Percentiles rank a stretch among this genome's conserved stretches.
Evolutionary conservation across 2,888 invertebrate genomes (phyloP).

Genomic region (Pachycephus smyrnensis): DNA sequence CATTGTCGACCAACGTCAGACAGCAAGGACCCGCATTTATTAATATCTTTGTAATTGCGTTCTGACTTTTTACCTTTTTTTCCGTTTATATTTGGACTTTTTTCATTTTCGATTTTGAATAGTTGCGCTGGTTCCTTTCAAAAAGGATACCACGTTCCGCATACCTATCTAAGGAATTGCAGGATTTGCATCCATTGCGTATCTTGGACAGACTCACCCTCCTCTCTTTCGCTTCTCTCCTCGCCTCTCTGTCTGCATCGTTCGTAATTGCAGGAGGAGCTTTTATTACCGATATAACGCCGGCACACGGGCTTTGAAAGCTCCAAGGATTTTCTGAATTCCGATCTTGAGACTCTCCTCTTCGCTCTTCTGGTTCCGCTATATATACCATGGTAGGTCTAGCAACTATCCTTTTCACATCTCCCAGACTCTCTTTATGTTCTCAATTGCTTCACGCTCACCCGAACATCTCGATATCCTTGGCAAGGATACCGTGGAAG

Average conservation of each 20-base stretch:
- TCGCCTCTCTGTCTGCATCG: not conserved
- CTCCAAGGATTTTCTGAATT: not conserved
- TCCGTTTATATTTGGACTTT: not conserved
- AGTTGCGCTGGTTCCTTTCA: not conserved
- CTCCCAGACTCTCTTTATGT: not conserved
- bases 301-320: not conserved
- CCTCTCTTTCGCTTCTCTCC: not conserved
- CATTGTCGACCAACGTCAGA: not conserved
- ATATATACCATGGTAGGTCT: not conserved
- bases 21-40: not conserved
- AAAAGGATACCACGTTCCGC: not conserved
- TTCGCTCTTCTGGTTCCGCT: not conserved
- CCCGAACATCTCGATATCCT: not conserved
- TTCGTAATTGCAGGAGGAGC: not conserved
- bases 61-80: not conserved
- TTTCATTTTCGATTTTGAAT: not conserved
- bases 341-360: not conserved
- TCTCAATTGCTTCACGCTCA: not conserved
- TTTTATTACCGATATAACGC: not conserved
- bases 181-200: conserved; percentile 14
- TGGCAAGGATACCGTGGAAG: not conserved
- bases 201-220: not conserved
- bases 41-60: not conserved
- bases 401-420: not conserved
- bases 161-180: not conserved